A percentile compares a stretch with the other conserved stretches of the same genome.
phyloP scores from a whole-genome alignment of 2,888 invertebrate genomes.

The Nemapogon koenigi region DNA sequence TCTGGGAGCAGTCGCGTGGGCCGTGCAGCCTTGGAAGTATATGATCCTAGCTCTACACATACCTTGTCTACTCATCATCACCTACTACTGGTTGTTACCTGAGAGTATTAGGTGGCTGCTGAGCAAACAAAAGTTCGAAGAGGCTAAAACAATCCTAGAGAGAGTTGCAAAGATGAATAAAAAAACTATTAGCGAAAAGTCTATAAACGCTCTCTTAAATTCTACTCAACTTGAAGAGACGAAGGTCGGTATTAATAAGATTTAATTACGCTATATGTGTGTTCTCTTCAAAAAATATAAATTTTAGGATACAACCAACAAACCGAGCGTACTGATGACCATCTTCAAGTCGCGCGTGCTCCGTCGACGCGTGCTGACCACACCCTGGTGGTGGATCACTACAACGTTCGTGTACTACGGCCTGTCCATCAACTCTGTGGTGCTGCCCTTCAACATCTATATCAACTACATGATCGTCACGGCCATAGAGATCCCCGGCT shows the following conservation, averaged over 20 bases:
- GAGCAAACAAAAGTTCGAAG: constrained; percentile 66
- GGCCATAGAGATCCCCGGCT: constrained; percentile 75
- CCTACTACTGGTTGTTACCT: constrained; percentile 68
- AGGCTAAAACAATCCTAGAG: constrained; percentile 66
- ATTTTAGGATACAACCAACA: too few species aligned
- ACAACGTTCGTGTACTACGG: constrained; percentile 83
- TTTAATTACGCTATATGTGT: too few species aligned
- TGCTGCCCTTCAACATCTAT: constrained; percentile 75
- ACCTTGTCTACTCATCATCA: constrained; percentile 70
- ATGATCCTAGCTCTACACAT: constrained; percentile 70
- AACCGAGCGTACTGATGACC: constrained; percentile 20
- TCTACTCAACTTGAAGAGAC: too few species aligned
- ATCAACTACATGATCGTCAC: constrained; percentile 72
- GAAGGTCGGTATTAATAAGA: too few species aligned
- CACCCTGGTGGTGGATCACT: constrained; percentile 80
- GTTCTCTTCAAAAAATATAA: too few species aligned
- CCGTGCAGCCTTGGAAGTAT: constrained; percentile 71
- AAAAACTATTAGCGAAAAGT: constrained; percentile 58
- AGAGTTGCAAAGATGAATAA: constrained; percentile 69
- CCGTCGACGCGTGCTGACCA: constrained; percentile 64
- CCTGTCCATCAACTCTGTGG: constrained; percentile 76
- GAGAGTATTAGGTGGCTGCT: constrained; percentile 82
- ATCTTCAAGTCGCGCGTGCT: constrained; percentile 58
- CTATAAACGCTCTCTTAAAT: constrained; percentile 43
- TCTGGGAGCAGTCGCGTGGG: constrained; percentile 72